Conservation (phyloP, 2,113 vertebrate genomes). For the Plectropomus leopardus region DNA sequence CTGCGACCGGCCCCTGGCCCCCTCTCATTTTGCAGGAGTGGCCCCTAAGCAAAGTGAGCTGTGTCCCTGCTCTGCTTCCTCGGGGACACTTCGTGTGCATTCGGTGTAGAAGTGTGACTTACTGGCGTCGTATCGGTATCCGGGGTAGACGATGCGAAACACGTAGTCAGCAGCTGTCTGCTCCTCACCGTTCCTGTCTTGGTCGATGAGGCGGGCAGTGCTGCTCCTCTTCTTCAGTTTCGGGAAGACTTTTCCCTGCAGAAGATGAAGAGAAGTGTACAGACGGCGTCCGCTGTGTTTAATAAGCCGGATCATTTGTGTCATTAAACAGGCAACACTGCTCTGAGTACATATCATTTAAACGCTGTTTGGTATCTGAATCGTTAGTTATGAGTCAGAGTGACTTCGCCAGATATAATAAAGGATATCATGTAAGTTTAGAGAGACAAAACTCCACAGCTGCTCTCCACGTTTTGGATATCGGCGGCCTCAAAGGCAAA, state of each 20-base stretch:
- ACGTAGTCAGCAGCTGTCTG: constrained; percentile 92
- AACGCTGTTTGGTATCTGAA: not conserved
- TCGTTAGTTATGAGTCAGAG: too few species aligned
- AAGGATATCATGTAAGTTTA: too few species aligned
- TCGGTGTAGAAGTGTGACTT: constrained; percentile 78
- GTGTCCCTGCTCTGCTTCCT: too few species aligned
- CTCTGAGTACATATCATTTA: not conserved
- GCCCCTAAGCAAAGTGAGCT: too few species aligned
- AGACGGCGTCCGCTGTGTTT: not conserved
- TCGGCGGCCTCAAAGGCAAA: too few species aligned
- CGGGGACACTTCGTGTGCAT: not conserved
- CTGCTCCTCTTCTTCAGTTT: constrained; percentile 94
- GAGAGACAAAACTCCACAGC: too few species aligned
- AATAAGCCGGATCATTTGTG: not conserved
- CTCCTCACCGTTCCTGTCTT: constrained; percentile 86
- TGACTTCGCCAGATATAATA: too few species aligned
- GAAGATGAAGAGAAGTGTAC: not conserved
- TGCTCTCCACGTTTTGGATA: too few species aligned
- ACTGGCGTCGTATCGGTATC: constrained; percentile 94
- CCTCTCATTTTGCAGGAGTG: too few species aligned
- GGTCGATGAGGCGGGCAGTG: constrained; percentile 85
- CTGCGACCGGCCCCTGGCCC: too few species aligned
- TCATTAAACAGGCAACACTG: not conserved
- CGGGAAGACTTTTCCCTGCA: constrained; percentile 97
- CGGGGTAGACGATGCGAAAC: constrained; percentile 96